Evolutionary conservation across 2,797 vertebrate species (phyloP), one percentile per base, ranked within the genome.

Genomic region (Lateolabrax maculatus): DNA sequence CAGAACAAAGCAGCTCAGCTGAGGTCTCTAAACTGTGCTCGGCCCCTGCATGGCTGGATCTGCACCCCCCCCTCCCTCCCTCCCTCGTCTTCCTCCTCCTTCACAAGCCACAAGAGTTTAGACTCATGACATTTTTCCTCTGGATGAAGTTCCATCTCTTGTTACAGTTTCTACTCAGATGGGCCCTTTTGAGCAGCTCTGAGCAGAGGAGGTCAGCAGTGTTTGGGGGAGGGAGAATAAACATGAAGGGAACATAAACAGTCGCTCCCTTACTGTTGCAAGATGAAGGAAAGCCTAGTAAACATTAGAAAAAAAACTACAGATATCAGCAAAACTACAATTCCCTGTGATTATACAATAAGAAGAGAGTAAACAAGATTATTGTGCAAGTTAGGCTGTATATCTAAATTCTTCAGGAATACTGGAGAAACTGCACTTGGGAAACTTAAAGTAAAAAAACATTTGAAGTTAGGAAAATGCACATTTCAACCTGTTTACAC

Each of bases 1-100:
- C 37, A 79, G 88, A 93, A 94, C 91, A 93, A 94, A 93, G 93
- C 87, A 89, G 75, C 89, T 84, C 88, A 89, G 82, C 85, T 90
- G 87, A 89, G 75, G 66, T 85, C 91, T 84, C 57, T 53, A 36
- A 64, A 83, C 71, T 83, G 71, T 76, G 68, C 71, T 23, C 67
- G 44, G 53, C 67, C 80, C 56, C 70, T 76, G 44, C 70, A 55
- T 9, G 58, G 55, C 67, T 75, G n/a, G 23, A 48, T 39, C 71
- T 8, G n/a, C n/a, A n/a, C n/a, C n/a, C 62, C 36, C 36, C 36
- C 29, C 48, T 27, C 70, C 36, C 12, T 57, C 52, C 27, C 43
- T 51, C n/a, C 44, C 66, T 19, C 31, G 34, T 43, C 34, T 55
- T 16, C 61, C 52, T 58, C 55, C 81, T 75, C 71, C 70, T 65